Evolutionary conservation across 2,888 invertebrate genomes (phyloP), one percentile per base, ranked within the genome.

Genomic region (Globia sparganii): DNA sequence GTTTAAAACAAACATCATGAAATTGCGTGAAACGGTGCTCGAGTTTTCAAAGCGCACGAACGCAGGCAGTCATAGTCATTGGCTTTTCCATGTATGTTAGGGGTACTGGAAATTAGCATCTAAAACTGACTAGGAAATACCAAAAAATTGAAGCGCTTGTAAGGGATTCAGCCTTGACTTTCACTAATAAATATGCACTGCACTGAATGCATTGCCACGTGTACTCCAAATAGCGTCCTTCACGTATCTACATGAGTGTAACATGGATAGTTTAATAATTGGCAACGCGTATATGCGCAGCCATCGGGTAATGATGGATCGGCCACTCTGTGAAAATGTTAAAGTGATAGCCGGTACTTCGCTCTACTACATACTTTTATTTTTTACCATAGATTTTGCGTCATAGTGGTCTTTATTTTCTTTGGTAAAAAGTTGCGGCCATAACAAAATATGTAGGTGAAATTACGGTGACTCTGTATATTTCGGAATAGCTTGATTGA

Each of bases 181-280:
- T 31, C n/a, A 37, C 25, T n/a, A 65, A 65, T 62, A 67, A n/a
- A n/a, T n/a, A n/a, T n/a, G n/a, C n/a, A n/a, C n/a, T 77, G 53
- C 8, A 34, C 58, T 34, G 8, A 18, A 18, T 66, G 40, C 53
- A 77, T 49, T 53, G 46, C 58, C 56, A 40, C 77, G 66, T 77
- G 49, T 77, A 77, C 0, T 25, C 18, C 6, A 74, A 49, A 72
- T 61, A 46, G 18, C 37, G n/a, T 46, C 37, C 49, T 18, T 34
- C n/a, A 62, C 9, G 13, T 61, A 59, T 21, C 31, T 31, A 21
- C 2, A 15, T 70, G 37, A 25, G 13, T 18, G 18, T 31, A 18
- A 31, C 5, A 43, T n/a, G 13, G 9, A n/a, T 40, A 61, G 31
- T 31, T 15, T 28, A 21, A 21, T 28, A 61, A 37, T n/a, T 46